Evolutionary conservation across 2,113 vertebrate species (phyloP).

Genomic region (Ctenodactylus gundi): DNA sequence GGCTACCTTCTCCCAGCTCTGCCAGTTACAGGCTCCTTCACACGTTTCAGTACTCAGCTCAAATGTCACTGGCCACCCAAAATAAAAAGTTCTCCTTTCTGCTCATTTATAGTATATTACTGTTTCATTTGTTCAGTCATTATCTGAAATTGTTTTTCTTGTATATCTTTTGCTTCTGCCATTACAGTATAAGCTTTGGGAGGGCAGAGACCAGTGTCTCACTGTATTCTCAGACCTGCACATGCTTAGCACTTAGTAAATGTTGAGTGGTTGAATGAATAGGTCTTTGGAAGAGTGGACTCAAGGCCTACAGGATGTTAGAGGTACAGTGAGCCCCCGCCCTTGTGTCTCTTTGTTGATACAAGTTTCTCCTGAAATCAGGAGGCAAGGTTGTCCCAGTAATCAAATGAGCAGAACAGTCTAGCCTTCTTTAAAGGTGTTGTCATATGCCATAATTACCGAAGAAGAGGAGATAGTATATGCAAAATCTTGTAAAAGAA

Average conservation of each 20-base stretch:
- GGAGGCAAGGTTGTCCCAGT: neutral
- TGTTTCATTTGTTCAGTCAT: neutral
- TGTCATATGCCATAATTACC: neutral
- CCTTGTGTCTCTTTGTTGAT: neutral
- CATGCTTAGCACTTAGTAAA: neutral
- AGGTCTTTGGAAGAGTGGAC: neutral
- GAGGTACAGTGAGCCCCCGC: neutral
- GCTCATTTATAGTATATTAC: neutral
- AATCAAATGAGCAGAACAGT: neutral
- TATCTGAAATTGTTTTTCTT: neutral
- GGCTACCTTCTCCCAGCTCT: neutral
- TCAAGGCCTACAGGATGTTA: neutral
- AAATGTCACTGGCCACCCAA: neutral
- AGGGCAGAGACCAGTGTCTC: neutral
- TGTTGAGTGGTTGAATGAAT: neutral
- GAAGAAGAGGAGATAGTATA: neutral
- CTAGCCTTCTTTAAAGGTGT: neutral
- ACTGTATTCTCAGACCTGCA: neutral
- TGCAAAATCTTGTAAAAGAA: neutral
- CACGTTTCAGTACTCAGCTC: neutral
- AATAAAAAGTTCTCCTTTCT: neutral
- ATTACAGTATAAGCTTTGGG: neutral
- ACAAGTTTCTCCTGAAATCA: neutral
- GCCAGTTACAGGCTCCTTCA: neutral
- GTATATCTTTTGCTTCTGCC: neutral